Evolutionary conservation across 2,888 invertebrate genomes (phyloP).

Genomic region (Oegoconia quadripuncta): DNA sequence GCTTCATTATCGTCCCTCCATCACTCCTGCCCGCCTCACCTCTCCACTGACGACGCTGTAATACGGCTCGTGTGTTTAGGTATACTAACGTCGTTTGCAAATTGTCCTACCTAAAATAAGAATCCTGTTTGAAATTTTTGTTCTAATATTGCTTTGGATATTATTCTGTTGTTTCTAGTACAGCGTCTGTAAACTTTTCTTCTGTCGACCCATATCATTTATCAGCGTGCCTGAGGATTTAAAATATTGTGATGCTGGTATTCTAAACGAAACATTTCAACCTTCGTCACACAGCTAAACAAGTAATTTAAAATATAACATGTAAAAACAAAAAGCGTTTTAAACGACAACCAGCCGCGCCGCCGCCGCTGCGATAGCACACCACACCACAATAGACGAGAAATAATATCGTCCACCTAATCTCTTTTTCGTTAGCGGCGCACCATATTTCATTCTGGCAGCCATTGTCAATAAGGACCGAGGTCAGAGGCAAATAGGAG

Average conservation of each 20-base stretch:
- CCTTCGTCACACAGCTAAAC: slow-evolving; percentile 59
- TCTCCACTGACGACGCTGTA: too few species aligned
- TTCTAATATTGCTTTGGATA: too few species aligned
- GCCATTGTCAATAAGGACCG: slow-evolving; percentile 75
- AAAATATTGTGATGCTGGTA: slow-evolving; percentile 23
- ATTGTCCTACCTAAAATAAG: too few species aligned
- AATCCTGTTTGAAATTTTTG: too few species aligned
- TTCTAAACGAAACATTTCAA: slow-evolving; percentile 52
- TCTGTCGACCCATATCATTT: not conserved
- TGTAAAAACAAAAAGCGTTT: slow-evolving; percentile 43
- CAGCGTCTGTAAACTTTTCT: not conserved
- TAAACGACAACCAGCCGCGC: slow-evolving; percentile 45
- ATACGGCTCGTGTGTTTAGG: too few species aligned
- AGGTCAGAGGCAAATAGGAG: slow-evolving; percentile 76
- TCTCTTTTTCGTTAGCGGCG: slow-evolving; percentile 72
- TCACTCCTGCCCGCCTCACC: slow-evolving; percentile 19
- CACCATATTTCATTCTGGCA: slow-evolving; percentile 77
- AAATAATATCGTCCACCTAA: slow-evolving; percentile 70
- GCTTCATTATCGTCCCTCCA: slow-evolving; percentile 51
- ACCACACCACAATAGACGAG: slow-evolving; percentile 44
- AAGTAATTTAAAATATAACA: slow-evolving; percentile 59
- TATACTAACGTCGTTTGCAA: too few species aligned
- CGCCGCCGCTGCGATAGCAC: slow-evolving; percentile 42
- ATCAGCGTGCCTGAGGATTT: not conserved
- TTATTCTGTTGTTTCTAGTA: too few species aligned